Percentiles rank a stretch among this genome's conserved stretches.
phyloP scores from a whole-genome alignment of 1,140 invertebrate species.

The Papilio machaon region DNA sequence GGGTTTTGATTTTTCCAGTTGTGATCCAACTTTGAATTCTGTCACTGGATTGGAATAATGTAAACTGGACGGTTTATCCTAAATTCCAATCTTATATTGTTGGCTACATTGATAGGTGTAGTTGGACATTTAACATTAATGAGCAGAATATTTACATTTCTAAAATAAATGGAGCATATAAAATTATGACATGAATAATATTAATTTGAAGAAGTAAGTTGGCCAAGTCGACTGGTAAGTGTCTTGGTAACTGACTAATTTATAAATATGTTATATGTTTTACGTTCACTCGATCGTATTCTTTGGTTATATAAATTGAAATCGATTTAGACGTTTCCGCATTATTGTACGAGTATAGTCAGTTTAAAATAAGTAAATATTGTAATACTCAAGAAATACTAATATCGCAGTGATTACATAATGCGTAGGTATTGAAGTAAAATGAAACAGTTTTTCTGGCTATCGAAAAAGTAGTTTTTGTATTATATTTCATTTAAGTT shows the following conservation, averaged over 20 bases:
- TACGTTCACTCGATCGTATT: not conserved
- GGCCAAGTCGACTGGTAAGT: not conserved
- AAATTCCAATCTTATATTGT: too few relatives aligned
- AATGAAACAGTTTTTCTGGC: not conserved
- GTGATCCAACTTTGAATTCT: too few relatives aligned
- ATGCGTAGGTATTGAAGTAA: not conserved
- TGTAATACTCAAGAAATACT: not conserved
- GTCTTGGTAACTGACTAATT: constrained; percentile 2
- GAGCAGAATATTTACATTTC: too few relatives aligned
- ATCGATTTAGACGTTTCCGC: constrained; percentile 4
- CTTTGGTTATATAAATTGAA: constrained; percentile 9
- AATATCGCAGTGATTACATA: not conserved
- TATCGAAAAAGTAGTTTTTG: too few relatives aligned
- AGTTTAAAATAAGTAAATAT: not conserved
- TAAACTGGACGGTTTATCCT: too few relatives aligned
- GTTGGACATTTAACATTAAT: too few relatives aligned
- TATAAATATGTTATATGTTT: constrained; percentile 1
- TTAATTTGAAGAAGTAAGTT: not conserved
- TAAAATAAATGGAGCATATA: not conserved
- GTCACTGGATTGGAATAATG: too few relatives aligned
- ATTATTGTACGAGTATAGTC: not conserved
- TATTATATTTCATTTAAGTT: not conserved
- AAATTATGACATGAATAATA: not conserved
- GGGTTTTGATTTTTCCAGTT: too few relatives aligned
- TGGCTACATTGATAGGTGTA: too few relatives aligned